Conservation (phyloP, 2,113 vertebrate species). For the Elgaria multicarinata region DNA sequence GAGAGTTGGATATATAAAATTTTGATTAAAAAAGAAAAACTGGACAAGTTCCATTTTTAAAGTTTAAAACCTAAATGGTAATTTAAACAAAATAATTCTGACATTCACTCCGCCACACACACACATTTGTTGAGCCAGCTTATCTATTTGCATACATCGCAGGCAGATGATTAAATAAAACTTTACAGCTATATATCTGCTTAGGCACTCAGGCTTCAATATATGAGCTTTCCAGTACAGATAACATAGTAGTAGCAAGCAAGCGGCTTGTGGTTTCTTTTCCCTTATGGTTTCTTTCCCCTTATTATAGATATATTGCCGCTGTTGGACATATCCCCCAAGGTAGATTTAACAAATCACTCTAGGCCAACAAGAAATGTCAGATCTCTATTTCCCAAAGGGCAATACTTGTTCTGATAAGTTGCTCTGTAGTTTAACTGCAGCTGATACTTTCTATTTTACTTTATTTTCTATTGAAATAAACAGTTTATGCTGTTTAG, state of each 20-base stretch:
- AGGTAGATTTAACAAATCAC: slow-evolving; percentile 23
- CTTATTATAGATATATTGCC: background rate
- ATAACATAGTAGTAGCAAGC: slow-evolving; percentile 3
- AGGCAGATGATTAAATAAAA: background rate
- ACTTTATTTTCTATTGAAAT: background rate
- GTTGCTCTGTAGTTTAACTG: background rate
- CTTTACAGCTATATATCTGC: background rate
- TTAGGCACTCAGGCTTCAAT: background rate
- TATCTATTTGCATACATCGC: background rate
- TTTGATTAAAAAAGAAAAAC: background rate
- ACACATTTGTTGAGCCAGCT: background rate
- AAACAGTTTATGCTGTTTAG: background rate
- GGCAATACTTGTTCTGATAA: background rate
- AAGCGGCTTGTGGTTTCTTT: background rate
- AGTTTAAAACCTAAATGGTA: no score
- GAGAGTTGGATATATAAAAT: background rate
- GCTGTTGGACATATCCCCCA: background rate
- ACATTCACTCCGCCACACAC: background rate
- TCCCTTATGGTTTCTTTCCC: background rate
- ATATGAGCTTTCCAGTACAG: background rate
- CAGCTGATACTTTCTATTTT: background rate
- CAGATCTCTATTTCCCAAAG: background rate
- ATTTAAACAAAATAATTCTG: background rate
- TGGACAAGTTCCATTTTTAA: background rate
- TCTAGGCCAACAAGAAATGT: background rate